A percentile compares a stretch with the other conserved stretches of the same genome.
phyloP scores from a whole-genome alignment of 1,140 invertebrate genomes.

The Apocrypta bakeri region DNA sequence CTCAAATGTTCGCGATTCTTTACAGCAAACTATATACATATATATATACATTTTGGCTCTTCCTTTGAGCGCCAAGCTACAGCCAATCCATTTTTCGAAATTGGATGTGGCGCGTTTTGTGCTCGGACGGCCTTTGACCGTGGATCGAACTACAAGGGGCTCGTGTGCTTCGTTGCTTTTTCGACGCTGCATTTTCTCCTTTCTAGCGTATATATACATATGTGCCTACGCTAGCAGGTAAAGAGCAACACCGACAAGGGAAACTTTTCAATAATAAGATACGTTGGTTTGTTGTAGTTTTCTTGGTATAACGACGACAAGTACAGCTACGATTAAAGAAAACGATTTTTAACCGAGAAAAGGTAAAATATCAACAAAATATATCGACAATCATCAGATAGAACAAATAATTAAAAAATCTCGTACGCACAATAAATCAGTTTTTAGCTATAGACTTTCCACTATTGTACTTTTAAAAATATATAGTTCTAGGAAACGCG shows the following conservation, averaged over 20 bases:
- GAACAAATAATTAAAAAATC: too few species aligned
- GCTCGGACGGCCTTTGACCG: neutral
- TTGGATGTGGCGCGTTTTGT: constrained; percentile 13
- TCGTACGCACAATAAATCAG: too few species aligned
- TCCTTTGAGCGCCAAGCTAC: neutral
- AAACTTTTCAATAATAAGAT: neutral
- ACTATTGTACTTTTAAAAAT: neutral
- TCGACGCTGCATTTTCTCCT: neutral
- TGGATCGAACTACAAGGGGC: neutral
- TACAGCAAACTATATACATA: neutral
- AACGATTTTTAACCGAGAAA: too few species aligned
- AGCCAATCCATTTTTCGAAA: neutral
- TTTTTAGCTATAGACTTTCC: neutral
- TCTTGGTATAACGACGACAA: too few species aligned
- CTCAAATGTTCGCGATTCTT: neutral
- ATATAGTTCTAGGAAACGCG: neutral
- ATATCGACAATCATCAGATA: too few species aligned
- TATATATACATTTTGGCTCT: neutral
- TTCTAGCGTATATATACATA: neutral
- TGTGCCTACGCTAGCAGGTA: neutral
- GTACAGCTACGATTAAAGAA: too few species aligned
- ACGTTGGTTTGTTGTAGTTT: neutral
- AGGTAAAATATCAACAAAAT: too few species aligned
- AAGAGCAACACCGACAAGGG: too few species aligned
- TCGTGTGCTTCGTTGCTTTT: neutral